These are phyloP conservation scores for Piscicola geometra DNA, from an alignment of 2,888 invertebrate species.

Conservation along the genomic window DNA sequence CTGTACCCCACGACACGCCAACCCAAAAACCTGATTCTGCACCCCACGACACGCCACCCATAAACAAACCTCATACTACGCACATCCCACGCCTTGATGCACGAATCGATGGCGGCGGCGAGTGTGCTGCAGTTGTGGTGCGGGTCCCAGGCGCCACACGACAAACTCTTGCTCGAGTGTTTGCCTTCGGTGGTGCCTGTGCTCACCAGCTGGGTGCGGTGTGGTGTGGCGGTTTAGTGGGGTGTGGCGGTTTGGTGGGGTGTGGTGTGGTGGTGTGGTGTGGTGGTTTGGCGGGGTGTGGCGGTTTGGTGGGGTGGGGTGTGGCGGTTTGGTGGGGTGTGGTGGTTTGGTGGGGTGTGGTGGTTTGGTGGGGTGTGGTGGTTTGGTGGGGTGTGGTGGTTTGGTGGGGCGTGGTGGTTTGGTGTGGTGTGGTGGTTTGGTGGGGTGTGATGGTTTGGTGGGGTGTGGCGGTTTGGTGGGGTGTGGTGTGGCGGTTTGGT, in stretches of 20 bases:
- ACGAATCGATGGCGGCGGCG: constrained; percentile 78
- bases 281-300: not conserved
- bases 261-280: not conserved
- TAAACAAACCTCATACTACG: constrained; percentile 64
- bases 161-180: constrained; percentile 70
- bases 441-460: not conserved
- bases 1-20: not conserved
- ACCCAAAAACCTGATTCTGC: too few relatives aligned
- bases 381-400: too few relatives aligned
- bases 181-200: constrained; percentile 61
- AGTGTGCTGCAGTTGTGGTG: constrained; percentile 82
- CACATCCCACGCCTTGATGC: constrained; percentile 81
- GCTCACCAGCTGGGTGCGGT: constrained; percentile 7
- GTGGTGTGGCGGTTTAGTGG: not conserved
- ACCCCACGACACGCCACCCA: too few relatives aligned
- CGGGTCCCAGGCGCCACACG: constrained; percentile 88
- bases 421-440: not conserved
- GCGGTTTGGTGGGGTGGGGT: not conserved
- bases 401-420: too few relatives aligned
- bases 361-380: not conserved
- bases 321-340: not conserved
- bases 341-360: not conserved
- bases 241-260: not conserved
- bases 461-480: too few relatives aligned
- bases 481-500: not conserved